Evolutionary conservation across 2,797 vertebrate species (phyloP), one percentile per base, ranked within the genome.

Genomic region (Lepus townsendii): DNA sequence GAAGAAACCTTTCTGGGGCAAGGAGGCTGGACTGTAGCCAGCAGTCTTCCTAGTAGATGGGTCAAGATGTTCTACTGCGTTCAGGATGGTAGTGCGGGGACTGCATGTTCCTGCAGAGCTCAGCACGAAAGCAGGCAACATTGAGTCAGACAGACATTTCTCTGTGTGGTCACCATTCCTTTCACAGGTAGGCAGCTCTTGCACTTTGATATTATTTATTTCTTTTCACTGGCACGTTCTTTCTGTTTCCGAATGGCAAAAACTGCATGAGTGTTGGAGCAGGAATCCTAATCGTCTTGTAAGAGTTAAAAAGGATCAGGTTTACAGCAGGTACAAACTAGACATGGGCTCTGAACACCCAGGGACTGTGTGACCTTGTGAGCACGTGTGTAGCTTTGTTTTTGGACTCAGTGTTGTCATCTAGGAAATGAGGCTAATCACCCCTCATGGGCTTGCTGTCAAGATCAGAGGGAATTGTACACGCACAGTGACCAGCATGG

Each of bases 11-110:
- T 35, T 2, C 0, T 92, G 95, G 92, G 94, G 54, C 82, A 71
- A 79, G 75, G 87, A 63, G 71, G 60, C 89, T 85, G 84, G 87
- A 32, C 62, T 63, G 11, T 27, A 57, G 96, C 83, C 93, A 96
- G 72, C 83, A 57, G 69, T 91, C 52, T 57, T 92, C 60, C 8
- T 8, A 47, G 95, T 72, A 77, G 93, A 91, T 82, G 75, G 83
- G 95, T 95, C 66, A 88, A 93, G 76, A 95, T 88, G 27, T 82
- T 73, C 62, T 80, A 68, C 83, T 90, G n/a, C 63, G 13, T 52
- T 84, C 60, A 22, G 94, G 52, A 63, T 90, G 68, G 73, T 62
- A 54, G 73, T n/a, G 47, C 7, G 68, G 91, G 79, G 77, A n/a
- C 86, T 32, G 57, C 68, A 30, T 38, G 80, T 91, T 86, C 85